Base-by-base conservation (phyloP, 2,113 vertebrate genomes). In the Alosa alosa region DNA sequence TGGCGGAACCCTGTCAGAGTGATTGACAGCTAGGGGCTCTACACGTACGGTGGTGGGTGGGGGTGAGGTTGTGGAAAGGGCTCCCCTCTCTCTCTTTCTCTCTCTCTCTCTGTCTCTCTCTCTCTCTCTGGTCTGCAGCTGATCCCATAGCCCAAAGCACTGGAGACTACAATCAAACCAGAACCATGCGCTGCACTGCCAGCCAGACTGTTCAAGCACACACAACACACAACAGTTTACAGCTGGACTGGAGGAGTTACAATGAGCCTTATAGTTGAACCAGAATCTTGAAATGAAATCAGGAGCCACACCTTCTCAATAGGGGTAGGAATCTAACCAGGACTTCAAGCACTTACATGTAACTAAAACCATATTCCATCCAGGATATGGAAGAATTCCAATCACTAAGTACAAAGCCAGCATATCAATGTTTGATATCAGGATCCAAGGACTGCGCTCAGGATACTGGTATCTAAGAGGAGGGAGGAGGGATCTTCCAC, bases 1-100 rank as follows among this genome's bases (percentile, higher is more conserved):
- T 82, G 86, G 52, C 68, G 75, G 36, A 36, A 88, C 85, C 81
- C 87, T 44, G n/a, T 72, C 84, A 36, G 81, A 84, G 87, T 93
- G 92, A 94, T 84, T 93, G 94, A 94, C 91, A 92, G 91, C 72
- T 36, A 83, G 52, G 45, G 81, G 75, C 50, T 86, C 75, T 4
- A 20, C 13, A 57, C 15, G 82, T 86, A n/a, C 64, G 86, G 86
- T 87, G 36, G 41, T 83, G 87, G 85, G 68, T 49, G 83, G 82
- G 81, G 86, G 84, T 41, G 55, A 57, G 50, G 50, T 52, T 13
- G 50, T 52, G 50, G 50, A 52, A 52, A 15, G 50, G 50, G 6
- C 72, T 78, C 31, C 39, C 72, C 39, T 68, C n/a, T 25, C 60
- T 68, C 60, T 25, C 60, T 68, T 22, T 25, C 60, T 68, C 20